Evolutionary conservation across 2,113 vertebrate genomes (phyloP).

Genomic region (Cheirogaleus medius): DNA sequence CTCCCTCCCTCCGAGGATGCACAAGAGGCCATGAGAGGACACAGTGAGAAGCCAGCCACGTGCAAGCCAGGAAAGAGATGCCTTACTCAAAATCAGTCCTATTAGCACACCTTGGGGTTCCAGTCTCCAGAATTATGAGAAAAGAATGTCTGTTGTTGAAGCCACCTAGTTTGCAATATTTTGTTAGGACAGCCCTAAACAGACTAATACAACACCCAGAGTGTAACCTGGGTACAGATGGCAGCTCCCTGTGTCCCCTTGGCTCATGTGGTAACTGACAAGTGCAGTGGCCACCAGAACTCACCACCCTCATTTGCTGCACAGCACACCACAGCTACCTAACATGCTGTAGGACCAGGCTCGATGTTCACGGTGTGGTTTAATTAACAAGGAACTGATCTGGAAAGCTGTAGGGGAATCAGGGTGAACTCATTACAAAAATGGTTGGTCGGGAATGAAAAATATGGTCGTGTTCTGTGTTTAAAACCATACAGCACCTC

Average conservation of each 20-base stretch:
- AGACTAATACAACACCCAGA: not conserved
- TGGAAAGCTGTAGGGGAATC: no score
- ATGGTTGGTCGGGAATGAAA: not conserved
- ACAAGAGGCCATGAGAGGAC: not conserved
- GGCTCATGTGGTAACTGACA: not conserved
- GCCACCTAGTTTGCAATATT: not conserved
- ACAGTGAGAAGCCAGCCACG: not conserved
- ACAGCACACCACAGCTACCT: no score
- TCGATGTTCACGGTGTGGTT: not conserved
- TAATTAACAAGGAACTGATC: not conserved
- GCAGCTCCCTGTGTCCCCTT: not conserved
- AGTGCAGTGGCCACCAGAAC: no score
- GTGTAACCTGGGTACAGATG: not conserved
- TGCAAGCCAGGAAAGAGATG: not conserved
- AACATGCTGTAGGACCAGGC: not conserved
- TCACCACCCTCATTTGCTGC: fast-evolving
- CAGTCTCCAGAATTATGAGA: not conserved
- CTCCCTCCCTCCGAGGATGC: not conserved
- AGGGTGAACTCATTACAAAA: not conserved
- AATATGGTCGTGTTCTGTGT: no score
- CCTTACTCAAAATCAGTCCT: not conserved
- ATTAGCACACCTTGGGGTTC: not conserved
- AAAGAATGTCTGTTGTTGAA: not conserved
- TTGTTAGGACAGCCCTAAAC: not conserved
- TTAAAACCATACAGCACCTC: not conserved